Conservation (phyloP, 2,797 vertebrate genomes). For the Hapalemur alaotrensis region DNA sequence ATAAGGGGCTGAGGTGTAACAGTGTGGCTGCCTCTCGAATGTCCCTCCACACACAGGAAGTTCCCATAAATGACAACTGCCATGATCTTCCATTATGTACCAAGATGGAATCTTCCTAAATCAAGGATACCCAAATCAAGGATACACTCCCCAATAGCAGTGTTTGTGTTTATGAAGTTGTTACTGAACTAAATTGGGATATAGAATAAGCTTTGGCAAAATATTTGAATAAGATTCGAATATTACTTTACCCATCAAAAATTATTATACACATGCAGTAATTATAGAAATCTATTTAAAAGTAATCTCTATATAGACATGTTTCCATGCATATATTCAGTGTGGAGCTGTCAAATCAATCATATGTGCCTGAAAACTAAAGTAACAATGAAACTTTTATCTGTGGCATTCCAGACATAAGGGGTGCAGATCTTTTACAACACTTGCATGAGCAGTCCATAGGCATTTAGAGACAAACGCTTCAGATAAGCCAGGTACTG, state of each 20-base stretch:
- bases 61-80: not conserved
- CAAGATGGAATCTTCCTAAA: not conserved
- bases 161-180: no score
- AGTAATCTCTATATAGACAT: not conserved
- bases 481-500: not conserved
- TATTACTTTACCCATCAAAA: not conserved
- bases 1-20: not conserved
- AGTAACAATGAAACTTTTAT: not conserved
- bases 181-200: not conserved
- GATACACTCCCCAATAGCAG: not conserved
- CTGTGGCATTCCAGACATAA: not conserved
- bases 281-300: not conserved
- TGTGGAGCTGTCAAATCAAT: not conserved
- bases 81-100: not conserved
- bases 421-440: not conserved
- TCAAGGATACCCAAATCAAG: not conserved
- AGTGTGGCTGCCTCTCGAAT: not conserved
- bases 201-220: not conserved
- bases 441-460: not conserved
- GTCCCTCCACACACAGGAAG: not conserved
- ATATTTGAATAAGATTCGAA: not conserved
- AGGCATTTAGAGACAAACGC: not conserved
- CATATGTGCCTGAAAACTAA: not conserved
- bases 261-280: not conserved
- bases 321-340: not conserved